phyloP scores from a whole-genome alignment of 2,113 vertebrate genomes.

The Nerophis lumbriciformis region DNA sequence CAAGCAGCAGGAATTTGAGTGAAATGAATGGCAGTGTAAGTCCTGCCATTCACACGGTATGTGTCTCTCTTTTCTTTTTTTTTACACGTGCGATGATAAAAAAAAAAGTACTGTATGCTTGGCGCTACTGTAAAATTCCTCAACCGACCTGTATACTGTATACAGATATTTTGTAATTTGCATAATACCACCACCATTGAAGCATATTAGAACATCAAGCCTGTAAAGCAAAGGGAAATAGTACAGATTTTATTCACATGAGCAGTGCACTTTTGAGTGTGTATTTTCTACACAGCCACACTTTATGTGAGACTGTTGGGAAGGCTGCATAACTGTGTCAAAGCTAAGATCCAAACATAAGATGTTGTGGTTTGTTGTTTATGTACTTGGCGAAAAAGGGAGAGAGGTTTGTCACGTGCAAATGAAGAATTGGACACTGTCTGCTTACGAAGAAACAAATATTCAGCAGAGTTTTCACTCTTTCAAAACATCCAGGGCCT shows the following conservation, averaged over 20 bases:
- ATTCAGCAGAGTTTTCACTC: slow-evolving; percentile 47
- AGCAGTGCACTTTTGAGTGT: slow-evolving; percentile 8
- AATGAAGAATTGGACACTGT: slow-evolving; percentile 54
- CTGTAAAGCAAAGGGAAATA: background rate
- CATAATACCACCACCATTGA: too few species aligned
- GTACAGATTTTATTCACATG: slow-evolving; percentile 10
- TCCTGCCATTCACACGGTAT: slow-evolving; percentile 69
- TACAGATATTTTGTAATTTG: too few species aligned
- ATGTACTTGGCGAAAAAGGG: slow-evolving; percentile 38
- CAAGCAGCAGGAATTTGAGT: slow-evolving; percentile 70
- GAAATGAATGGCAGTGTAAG: slow-evolving; percentile 71
- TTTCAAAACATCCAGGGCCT: slow-evolving; percentile 49
- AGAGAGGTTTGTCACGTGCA: slow-evolving; percentile 45
- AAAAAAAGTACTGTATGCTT: background rate
- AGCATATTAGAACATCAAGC: too few species aligned
- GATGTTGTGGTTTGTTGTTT: slow-evolving; percentile 15
- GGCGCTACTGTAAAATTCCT: too few species aligned
- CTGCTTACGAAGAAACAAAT: slow-evolving; percentile 49
- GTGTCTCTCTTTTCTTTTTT: slow-evolving; percentile 48
- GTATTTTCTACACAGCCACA: slow-evolving; percentile 9
- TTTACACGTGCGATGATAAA: slow-evolving; percentile 12
- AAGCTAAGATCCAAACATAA: slow-evolving; percentile 45
- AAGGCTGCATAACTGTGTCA: slow-evolving; percentile 32
- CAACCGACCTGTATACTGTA: too few species aligned
- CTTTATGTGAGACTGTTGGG: slow-evolving; percentile 20